Base-by-base conservation (phyloP, 2,888 invertebrate genomes). In the Drosophila eohydei region DNA sequence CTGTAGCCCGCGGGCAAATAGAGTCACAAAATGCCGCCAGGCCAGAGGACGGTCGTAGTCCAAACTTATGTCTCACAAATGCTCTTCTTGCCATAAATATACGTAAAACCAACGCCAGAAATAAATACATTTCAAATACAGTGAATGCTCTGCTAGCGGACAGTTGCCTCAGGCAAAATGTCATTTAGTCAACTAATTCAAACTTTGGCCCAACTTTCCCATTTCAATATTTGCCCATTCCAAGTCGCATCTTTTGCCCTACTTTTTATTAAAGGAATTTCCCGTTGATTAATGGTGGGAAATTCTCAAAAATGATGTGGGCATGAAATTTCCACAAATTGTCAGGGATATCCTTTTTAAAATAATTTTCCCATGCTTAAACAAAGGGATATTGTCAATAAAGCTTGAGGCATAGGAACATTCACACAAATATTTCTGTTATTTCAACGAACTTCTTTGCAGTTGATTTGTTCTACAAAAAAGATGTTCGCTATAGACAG, bases 21-120 rank as follows among this genome's bases (percentile, higher is more conserved):
- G 55, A 61, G 78, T 68, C 77, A 57, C 68, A 78, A 60, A 69
- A 43, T 60, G 68, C 79, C 78, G 46, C 59, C 62, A 60, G 73
- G 65, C 64, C 70, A 48, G 57, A 75, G 80, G 70, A 80, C 55
- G 70, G 75, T 41, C 63, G 41, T 46, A 55, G 41, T 70, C 71
- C 56, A 64, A 70, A 51, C 62, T 40, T 43, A 68, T 59, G 64
- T 64, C 54, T 63, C 80, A 66, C 48, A 71, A 50, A 50, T 71
- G 66, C 80, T 74, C 75, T 75, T 80, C 75, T 67, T 58, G 61
- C 41, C 32, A 51, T 38, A 48, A 48, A 61, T 32, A 44, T 34
- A 74, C 40, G 57, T 30, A 46, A 30, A 46, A 28, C 11, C 12
- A 46, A 14, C 21, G 6, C 3, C 6, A 30, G 12, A 63, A 30